These are phyloP conservation scores for Pheosia gnoma DNA, from an alignment of 2,888 invertebrate genomes.

Conservation along the genomic window DNA sequence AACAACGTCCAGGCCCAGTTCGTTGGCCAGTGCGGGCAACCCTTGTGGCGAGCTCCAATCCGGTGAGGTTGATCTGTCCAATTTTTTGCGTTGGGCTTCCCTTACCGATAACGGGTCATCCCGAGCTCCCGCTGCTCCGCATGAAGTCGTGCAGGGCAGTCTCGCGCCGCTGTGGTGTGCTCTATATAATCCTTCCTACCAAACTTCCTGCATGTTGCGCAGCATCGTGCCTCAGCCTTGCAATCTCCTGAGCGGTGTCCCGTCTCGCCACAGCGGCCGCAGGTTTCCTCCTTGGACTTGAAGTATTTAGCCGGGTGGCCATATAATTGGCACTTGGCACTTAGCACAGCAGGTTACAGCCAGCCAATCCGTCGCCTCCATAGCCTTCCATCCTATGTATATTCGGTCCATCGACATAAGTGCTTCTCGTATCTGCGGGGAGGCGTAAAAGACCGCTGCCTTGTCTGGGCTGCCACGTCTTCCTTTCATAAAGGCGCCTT, in stretches of 20 bases:
- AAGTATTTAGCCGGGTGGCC: constrained; percentile 41
- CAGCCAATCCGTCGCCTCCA: not conserved
- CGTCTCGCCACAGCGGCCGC: constrained; percentile 26
- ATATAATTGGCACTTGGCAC: constrained; percentile 41
- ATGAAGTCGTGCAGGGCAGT: constrained; percentile 21
- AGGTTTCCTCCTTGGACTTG: constrained; percentile 3
- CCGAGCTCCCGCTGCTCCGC: constrained; percentile 20
- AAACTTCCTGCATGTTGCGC: constrained; percentile 34
- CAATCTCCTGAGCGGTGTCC: constrained; percentile 23
- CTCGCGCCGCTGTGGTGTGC: constrained; percentile 22
- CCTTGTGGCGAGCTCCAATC: constrained; percentile 21
- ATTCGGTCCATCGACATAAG: not conserved
- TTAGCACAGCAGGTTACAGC: constrained; percentile 25
- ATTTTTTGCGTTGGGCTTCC: not conserved
- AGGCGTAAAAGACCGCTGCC: not conserved
- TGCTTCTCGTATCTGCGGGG: not conserved
- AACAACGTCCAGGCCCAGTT: constrained; percentile 28
- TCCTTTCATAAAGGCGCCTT: not conserved
- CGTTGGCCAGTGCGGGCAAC: constrained; percentile 18
- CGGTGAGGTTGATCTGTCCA: constrained; percentile 33
- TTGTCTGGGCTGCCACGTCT: not conserved
- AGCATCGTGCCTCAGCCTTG: not conserved
- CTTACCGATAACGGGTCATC: constrained; percentile 16
- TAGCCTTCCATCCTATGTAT: not conserved
- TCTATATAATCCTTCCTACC: constrained; percentile 8